Conservation (phyloP, 2,888 invertebrate genomes). For the Saturnia pavonia region DNA sequence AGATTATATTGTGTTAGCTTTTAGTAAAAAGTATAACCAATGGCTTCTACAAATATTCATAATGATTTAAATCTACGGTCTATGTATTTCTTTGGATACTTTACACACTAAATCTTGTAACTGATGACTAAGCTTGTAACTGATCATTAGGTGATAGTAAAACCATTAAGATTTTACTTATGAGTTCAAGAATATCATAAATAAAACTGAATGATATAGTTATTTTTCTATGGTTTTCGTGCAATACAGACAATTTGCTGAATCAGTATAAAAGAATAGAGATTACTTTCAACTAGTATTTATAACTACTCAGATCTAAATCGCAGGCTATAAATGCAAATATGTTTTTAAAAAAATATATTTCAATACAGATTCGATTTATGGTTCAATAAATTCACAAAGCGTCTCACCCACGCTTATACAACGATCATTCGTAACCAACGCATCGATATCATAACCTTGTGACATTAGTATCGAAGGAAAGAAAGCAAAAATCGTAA, state of each 20-base stretch:
- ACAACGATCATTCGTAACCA: constrained; percentile 46
- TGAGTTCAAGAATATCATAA: no score
- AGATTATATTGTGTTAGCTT: no score
- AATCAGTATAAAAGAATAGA: not conserved
- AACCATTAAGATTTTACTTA: no score
- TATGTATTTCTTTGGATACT: not conserved
- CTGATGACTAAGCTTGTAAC: not conserved
- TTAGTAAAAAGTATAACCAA: not conserved
- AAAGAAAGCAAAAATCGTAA: constrained; percentile 81
- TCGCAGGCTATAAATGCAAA: not conserved
- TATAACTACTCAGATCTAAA: not conserved
- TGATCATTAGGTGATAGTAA: not conserved
- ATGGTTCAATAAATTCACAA: constrained; percentile 29
- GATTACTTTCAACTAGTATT: not conserved
- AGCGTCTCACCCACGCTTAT: constrained; percentile 39
- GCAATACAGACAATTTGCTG: not conserved
- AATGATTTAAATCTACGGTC: no score
- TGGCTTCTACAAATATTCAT: not conserved
- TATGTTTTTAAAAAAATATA: not conserved
- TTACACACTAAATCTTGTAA: not conserved
- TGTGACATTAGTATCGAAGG: constrained; percentile 79
- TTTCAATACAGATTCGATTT: constrained; percentile 21
- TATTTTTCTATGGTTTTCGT: no score
- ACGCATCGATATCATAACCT: constrained; percentile 78
- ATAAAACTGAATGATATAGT: no score